A percentile compares a stretch with the other conserved stretches of the same genome.
These are phyloP conservation scores for Leptinotarsa peninsularis DNA, from an alignment of 2,888 invertebrate genomes.

Conservation along the genomic window DNA sequence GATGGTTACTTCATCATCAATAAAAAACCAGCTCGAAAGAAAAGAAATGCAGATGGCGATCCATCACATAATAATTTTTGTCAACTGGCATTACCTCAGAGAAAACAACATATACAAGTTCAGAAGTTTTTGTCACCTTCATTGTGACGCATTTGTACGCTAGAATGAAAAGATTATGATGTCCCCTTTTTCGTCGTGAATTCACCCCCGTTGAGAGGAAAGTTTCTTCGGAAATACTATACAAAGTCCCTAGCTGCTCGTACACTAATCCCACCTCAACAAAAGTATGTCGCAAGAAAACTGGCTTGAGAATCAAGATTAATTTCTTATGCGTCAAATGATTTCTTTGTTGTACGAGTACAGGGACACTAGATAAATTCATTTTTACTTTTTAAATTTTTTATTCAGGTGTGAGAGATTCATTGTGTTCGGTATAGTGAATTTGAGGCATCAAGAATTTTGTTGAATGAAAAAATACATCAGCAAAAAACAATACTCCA, in stretches of 20 bases:
- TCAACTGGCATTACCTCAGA: not conserved
- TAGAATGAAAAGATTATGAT: not conserved
- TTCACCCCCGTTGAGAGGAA: not conserved
- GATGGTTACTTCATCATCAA: too few relatives aligned
- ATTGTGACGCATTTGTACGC: not conserved
- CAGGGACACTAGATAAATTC: too few relatives aligned
- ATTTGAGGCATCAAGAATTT: too few relatives aligned
- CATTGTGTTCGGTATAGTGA: too few relatives aligned
- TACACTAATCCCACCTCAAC: not conserved
- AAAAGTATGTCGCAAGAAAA: not conserved
- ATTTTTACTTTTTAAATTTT: too few relatives aligned
- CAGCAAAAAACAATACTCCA: too few relatives aligned
- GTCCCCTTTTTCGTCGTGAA: not conserved
- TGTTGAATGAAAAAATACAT: too few relatives aligned
- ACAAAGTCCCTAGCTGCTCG: not conserved
- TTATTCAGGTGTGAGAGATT: too few relatives aligned
- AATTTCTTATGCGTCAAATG: not conserved
- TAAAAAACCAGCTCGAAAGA: too few relatives aligned
- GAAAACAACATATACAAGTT: not conserved
- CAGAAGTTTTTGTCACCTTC: not conserved
- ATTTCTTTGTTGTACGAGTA: not conserved
- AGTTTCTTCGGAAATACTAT: not conserved
- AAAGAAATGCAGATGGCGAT: not conserved
- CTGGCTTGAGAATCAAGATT: not conserved
- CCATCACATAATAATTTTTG: not conserved